Conservation (phyloP, 53 echinoderm and acorn worm genomes). For the Echinometra lucunter region DNA sequence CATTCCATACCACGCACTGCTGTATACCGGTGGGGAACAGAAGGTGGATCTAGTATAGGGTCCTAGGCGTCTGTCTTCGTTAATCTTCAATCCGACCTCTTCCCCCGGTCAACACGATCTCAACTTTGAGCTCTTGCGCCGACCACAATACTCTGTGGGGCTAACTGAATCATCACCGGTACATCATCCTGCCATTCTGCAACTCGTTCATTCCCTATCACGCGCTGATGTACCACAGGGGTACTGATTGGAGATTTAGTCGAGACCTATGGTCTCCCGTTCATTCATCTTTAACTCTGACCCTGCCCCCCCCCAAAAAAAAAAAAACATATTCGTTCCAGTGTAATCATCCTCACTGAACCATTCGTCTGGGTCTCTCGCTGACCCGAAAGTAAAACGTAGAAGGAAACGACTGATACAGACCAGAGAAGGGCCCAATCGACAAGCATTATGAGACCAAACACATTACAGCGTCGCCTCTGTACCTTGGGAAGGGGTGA, state of each 20-base stretch:
- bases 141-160: background rate
- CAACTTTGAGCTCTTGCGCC: background rate
- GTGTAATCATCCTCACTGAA: no score
- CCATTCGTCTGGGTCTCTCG: no score
- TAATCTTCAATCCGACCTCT: background rate
- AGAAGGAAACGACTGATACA: background rate
- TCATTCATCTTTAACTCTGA: background rate
- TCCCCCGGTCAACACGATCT: background rate
- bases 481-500: no score
- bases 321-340: background rate
- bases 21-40: background rate
- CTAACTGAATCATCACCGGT: background rate
- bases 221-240: background rate
- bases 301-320: background rate
- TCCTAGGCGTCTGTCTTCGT: background rate
- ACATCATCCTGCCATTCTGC: background rate
- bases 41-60: background rate
- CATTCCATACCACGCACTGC: background rate
- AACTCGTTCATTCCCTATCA: background rate
- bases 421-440: no score
- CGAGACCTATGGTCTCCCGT: background rate
- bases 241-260: background rate
- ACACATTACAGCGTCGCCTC: no score
- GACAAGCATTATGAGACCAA: no score
- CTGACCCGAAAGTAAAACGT: background rate